Evolutionary conservation across 2,797 vertebrate species (phyloP), one percentile per base, ranked within the genome.

Genomic region (Acestrorhynchus altus): DNA sequence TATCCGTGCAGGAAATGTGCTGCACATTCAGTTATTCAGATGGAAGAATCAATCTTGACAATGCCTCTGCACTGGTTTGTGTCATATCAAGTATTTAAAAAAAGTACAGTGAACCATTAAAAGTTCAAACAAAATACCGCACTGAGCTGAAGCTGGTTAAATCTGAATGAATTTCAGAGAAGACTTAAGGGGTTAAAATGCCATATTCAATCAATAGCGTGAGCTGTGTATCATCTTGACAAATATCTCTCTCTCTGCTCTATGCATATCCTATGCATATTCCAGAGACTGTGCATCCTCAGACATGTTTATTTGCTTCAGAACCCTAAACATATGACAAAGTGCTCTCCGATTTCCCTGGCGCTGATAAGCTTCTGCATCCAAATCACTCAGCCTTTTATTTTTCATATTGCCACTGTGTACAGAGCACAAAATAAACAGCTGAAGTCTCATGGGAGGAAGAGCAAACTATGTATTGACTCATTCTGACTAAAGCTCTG

Each of bases 401-500:
- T 68, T 28, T 42, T 39, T 51, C 28, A 56, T 31, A 77, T 51
- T 63, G 51, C 61, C 42, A 56, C 20, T 72, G 24, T 61, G 10
- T 20, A 51, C 49, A 46, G 4, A 71, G 54, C 42, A 67, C 52
- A 59, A 70, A 54, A 66, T 76, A 76, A 76, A 65, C 64, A 83
- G 31, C 76, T 74, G 76, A 83, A 78, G 75, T 82, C 66, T 83
- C 85, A 71, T 72, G 67, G 63, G 74, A 76, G 74, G 40, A 69
- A 64, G 59, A 78, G 71, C 42, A 81, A 76, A 72, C 73, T 67
- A 52, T 59, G 76, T 80, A 82, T 86, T 77, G 79, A 81, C 74
- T 87, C 84, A 87, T 74, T 40, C 68, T 42, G 72, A 60, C 76
- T 82, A 83, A 83, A 69, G 72, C 71, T 46, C 78, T 63, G 71